Percentiles rank a stretch among this genome's conserved stretches.
Evolutionary conservation across 2,888 invertebrate species (phyloP).

Genomic region (Melanostoma mellinum): DNA sequence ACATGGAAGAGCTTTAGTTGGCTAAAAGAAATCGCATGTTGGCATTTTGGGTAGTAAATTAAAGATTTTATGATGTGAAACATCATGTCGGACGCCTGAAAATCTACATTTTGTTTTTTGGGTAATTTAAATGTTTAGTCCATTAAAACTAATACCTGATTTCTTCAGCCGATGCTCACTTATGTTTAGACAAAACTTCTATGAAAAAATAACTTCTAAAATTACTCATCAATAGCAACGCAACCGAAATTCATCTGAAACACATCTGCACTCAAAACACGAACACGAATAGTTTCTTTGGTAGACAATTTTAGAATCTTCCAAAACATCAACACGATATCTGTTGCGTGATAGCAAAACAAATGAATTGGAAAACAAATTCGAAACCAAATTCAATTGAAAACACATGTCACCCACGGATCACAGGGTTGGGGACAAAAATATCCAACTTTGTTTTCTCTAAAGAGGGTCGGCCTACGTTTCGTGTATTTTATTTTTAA

Average conservation of each 20-base stretch:
- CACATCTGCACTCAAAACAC: conserved; percentile 9
- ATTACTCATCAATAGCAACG: conserved; percentile 11
- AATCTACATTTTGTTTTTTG: too few relatives aligned
- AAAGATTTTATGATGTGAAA: too few relatives aligned
- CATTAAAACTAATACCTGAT: not conserved
- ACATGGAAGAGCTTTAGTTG: too few relatives aligned
- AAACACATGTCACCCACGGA: conserved; percentile 40
- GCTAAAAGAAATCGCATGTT: too few relatives aligned
- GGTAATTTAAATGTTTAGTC: too few relatives aligned
- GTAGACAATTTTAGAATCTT: not conserved
- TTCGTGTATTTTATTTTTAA: conserved; percentile 22
- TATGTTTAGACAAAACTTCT: not conserved
- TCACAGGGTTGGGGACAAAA: not conserved
- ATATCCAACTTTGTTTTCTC: conserved; percentile 11
- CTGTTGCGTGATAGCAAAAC: conserved; percentile 13
- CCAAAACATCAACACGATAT: conserved; percentile 23
- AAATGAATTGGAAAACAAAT: conserved; percentile 37
- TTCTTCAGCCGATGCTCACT: not conserved
- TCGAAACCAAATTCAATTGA: conserved; percentile 22
- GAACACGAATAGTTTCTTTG: not conserved
- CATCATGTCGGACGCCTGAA: too few relatives aligned
- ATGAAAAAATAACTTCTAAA: not conserved
- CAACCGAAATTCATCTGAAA: not conserved
- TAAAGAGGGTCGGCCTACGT: conserved; percentile 1
- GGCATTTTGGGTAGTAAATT: too few relatives aligned